Conservation (phyloP, 53 echinoderm and acorn worm genomes). For the Echinometra lucunter region DNA sequence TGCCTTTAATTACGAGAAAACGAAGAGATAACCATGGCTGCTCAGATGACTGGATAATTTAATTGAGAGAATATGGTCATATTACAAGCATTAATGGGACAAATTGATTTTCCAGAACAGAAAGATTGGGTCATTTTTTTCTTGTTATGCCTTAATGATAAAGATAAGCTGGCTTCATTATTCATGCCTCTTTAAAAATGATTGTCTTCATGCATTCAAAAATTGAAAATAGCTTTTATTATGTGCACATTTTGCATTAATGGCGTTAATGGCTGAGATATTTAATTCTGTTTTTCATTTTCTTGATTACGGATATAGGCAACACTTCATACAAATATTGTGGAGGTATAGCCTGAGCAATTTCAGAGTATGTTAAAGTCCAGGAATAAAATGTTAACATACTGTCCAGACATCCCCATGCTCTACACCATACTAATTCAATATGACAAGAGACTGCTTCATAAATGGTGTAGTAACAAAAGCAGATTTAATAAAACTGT, state of each 20-base stretch:
- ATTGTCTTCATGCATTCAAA: too few relatives aligned
- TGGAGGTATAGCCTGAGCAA: too few relatives aligned
- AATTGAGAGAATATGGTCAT: conserved; percentile 30
- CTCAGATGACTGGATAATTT: conserved; percentile 40
- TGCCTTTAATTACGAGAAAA: conserved; percentile 23
- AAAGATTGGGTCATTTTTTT: conserved; percentile 4
- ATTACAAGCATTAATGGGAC: not conserved
- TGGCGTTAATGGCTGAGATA: too few relatives aligned
- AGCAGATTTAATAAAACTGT: conserved; percentile 37
- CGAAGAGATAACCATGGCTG: not conserved
- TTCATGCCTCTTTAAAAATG: too few relatives aligned
- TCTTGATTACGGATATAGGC: too few relatives aligned
- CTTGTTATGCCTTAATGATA: not conserved
- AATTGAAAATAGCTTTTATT: too few relatives aligned
- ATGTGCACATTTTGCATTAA: too few relatives aligned
- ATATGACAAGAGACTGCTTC: not conserved
- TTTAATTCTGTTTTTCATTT: too few relatives aligned
- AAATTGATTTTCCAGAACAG: conserved; percentile 1
- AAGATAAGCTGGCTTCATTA: not conserved
- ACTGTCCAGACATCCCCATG: not conserved
- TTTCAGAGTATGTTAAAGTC: too few relatives aligned
- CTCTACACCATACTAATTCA: not conserved
- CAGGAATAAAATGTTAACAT: too few relatives aligned
- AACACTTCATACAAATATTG: too few relatives aligned
- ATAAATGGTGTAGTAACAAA: not conserved